phyloP scores from a whole-genome alignment of 2,797 vertebrate genomes.

The Sebastes nivosus region DNA sequence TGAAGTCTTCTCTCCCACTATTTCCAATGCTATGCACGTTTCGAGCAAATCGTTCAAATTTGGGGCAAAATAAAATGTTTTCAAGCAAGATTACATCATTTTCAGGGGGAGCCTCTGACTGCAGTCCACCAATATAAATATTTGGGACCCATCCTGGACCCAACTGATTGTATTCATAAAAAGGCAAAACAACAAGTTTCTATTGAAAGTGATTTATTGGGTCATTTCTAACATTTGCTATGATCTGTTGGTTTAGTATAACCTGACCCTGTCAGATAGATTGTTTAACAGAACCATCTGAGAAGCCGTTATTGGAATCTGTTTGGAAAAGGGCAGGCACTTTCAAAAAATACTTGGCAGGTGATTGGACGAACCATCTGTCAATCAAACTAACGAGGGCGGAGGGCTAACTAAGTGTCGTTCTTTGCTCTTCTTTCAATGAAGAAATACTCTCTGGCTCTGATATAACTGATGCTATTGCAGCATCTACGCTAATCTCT shows the following conservation, averaged over 20 bases:
- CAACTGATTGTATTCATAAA: not conserved
- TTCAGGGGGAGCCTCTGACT: not conserved
- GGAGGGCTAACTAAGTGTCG: too few relatives aligned
- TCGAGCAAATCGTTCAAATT: not conserved
- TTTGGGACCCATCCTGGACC: not conserved
- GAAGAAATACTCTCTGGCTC: fast-evolving
- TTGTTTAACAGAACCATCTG: too few relatives aligned
- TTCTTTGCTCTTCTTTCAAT: too few relatives aligned
- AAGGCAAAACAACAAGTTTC: not conserved
- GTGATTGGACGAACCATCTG: too few relatives aligned
- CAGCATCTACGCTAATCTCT: too few relatives aligned
- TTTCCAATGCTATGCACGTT: not conserved
- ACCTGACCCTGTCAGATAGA: too few relatives aligned
- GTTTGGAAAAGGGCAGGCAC: too few relatives aligned
- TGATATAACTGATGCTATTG: too few relatives aligned
- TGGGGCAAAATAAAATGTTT: not conserved
- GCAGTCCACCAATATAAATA: not conserved
- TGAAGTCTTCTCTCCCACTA: not conserved
- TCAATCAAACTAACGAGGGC: too few relatives aligned
- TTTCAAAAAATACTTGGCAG: too few relatives aligned
- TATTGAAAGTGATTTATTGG: not conserved
- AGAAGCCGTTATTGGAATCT: too few relatives aligned
- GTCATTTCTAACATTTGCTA: not conserved
- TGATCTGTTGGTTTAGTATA: not conserved
- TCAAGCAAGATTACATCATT: not conserved